Evolutionary conservation across 2,797 vertebrate species (phyloP), one percentile per base, ranked within the genome.

Genomic region (Balearica regulorum): DNA sequence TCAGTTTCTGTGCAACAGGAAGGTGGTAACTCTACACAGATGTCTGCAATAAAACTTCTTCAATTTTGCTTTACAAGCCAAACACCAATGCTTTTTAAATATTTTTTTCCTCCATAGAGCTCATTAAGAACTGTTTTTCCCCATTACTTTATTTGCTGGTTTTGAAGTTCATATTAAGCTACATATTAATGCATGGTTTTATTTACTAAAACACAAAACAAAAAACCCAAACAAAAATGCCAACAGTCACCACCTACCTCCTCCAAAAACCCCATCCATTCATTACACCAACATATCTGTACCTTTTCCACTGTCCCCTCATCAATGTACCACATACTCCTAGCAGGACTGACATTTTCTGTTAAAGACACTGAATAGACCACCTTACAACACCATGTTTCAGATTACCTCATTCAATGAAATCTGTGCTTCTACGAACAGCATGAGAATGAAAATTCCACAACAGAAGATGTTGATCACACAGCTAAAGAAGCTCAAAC

Each of bases 41-140:
- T 58, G 66, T 49, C 46, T 82, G 58, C 58, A 94, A 65, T 83
- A 82, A 89, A 91, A 69, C 54, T 71, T 57, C 37, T 78, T 76
- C 60, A n/a, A 35, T 49, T 72, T 57, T 41, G 21, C 26, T 81
- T 92, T 83, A 86, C 70, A 89, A 87, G 39, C 20, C 41, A 72
- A 95, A 76, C 26, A 81, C 9, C 15, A 31, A 35, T 39, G 41
- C 20, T 70, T 70, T 89, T 55, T 5, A 33, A 8, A 25, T 4
- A 33, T 48, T 61, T 61, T 48, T 43, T 29, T 26, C 6, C 43
- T 82, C 61, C 29, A 53, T 44, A 28, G 28, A 68, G 22, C 8
- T 84, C 28, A 54, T 53, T 72, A 48, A 84, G 37, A 87, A 46
- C 9, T 70, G 37, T 3, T 89, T 77, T 64, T 11, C 14, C 10